These are phyloP conservation scores for Ptyas mucosa DNA, from an alignment of 2,113 vertebrate genomes.

Conservation along the genomic window DNA sequence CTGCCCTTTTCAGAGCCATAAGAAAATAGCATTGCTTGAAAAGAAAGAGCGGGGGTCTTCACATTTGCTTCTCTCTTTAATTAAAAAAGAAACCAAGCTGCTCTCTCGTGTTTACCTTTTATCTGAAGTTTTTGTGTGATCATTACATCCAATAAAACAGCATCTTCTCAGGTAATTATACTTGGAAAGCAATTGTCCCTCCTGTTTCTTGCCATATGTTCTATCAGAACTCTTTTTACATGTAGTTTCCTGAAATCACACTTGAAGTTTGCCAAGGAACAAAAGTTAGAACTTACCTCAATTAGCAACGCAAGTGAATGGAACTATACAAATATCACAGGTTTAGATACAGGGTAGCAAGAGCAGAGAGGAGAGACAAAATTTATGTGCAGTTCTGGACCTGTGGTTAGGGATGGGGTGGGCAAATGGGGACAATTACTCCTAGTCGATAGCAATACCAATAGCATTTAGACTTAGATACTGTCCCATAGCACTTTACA, in stretches of 20 bases:
- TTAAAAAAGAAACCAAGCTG: background rate
- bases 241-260: background rate
- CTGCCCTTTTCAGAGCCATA: background rate
- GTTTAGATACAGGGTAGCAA: background rate
- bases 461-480: background rate
- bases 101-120: background rate
- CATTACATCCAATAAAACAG: background rate
- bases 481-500: background rate
- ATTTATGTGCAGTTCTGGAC: background rate
- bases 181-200: background rate
- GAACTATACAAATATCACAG: background rate
- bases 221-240: background rate
- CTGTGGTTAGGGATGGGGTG: background rate
- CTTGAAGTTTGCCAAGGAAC: background rate
- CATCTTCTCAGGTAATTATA: background rate
- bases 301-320: background rate
- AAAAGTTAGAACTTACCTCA: background rate
- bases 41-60: background rate
- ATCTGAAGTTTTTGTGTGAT: background rate
- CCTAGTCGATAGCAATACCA: background rate
- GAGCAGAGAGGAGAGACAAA: background rate
- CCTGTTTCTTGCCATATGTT: background rate
- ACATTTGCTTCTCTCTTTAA: background rate
- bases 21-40: background rate
- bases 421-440: background rate